Evolutionary conservation across 1,140 invertebrate genomes (phyloP).

Genomic region (Sinella curviseta): DNA sequence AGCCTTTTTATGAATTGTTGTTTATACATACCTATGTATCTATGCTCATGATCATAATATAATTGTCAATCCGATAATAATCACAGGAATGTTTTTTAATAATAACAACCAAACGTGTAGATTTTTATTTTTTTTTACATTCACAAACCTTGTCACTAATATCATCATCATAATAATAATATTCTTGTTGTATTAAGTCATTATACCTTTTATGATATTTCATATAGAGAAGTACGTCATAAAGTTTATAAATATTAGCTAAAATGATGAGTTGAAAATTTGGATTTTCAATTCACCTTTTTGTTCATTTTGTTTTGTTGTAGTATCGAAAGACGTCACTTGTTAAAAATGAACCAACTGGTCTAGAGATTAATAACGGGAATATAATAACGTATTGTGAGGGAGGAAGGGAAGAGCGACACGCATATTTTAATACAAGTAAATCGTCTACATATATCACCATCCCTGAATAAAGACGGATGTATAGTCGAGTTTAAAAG

Average conservation of each 20-base stretch:
- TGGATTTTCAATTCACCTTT: neutral
- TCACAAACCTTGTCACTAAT: conserved; percentile 8
- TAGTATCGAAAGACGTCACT: conserved; percentile 12
- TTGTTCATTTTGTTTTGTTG: too few relatives aligned
- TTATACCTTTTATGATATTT: neutral
- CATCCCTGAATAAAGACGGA: too few relatives aligned
- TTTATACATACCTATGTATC: too few relatives aligned
- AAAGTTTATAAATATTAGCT: too few relatives aligned
- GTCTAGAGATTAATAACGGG: too few relatives aligned
- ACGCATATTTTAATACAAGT: too few relatives aligned
- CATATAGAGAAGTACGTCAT: neutral
- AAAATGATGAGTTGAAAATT: conserved; percentile 11
- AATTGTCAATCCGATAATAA: too few relatives aligned
- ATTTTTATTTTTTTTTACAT: conserved; percentile 8
- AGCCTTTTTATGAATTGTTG: too few relatives aligned
- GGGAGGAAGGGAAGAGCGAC: neutral
- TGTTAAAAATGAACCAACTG: conserved; percentile 12
- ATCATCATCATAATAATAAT: neutral
- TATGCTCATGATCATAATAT: too few relatives aligned
- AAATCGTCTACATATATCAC: too few relatives aligned
- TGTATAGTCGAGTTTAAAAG: too few relatives aligned
- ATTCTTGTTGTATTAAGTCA: neutral
- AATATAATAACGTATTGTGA: neutral
- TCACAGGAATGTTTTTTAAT: too few relatives aligned
- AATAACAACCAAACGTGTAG: conserved; percentile 8